Conservation (phyloP, 1,140 invertebrate genomes). For the Ceratosolen fusciceps region DNA sequence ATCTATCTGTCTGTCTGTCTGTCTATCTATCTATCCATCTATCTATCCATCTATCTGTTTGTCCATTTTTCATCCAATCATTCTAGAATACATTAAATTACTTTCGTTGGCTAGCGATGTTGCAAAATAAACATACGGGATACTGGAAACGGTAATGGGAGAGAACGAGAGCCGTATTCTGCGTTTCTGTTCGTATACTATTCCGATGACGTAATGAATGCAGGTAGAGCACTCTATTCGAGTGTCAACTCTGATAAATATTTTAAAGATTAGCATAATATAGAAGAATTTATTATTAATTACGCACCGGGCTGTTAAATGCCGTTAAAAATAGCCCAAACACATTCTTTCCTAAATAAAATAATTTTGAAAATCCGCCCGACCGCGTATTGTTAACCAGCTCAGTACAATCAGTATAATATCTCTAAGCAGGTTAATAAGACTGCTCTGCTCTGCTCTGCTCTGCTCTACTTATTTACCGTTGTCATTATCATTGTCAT, state of each 20-base stretch:
- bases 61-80: background rate
- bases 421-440: background rate
- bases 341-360: background rate
- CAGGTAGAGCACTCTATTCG: background rate
- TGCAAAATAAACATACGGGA: background rate
- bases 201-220: background rate
- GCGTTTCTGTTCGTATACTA: background rate
- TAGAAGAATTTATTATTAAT: too few species aligned
- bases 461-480: too few species aligned
- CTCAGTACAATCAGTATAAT: background rate
- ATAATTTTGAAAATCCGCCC: background rate
- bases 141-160: background rate
- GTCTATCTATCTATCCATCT: too few species aligned
- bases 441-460: background rate
- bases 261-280: too few species aligned
- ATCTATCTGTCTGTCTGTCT: too few species aligned
- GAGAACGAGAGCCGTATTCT: background rate
- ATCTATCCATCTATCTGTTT: too few species aligned
- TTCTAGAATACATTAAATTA: slow-evolving; percentile 6
- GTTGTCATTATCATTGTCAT: too few species aligned
- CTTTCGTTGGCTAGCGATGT: background rate
- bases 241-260: too few species aligned
- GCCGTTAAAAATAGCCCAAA: too few species aligned
- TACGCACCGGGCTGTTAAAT: too few species aligned
- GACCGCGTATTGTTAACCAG: background rate